Conservation (phyloP, 2,888 invertebrate species). For the Eucera pruinosa region DNA sequence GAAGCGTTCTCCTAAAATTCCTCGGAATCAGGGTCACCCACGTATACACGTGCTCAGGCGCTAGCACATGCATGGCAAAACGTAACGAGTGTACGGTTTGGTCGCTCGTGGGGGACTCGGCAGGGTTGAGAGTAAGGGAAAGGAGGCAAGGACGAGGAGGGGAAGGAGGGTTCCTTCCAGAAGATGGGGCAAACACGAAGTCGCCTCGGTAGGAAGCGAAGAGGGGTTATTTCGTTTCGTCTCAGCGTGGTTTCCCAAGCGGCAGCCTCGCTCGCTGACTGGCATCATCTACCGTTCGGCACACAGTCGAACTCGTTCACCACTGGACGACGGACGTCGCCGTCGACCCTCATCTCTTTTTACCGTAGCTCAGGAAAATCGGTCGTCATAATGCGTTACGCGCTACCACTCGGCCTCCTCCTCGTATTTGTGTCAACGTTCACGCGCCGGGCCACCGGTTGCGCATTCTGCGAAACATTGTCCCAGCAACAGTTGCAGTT, state of each 20-base stretch:
- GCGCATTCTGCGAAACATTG: slow-evolving; percentile 66
- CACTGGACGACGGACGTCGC: slow-evolving; percentile 76
- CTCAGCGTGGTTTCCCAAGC: slow-evolving; percentile 69
- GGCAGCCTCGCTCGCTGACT: slow-evolving; percentile 59
- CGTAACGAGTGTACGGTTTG: slow-evolving; percentile 51
- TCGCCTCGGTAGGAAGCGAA: slow-evolving; percentile 66
- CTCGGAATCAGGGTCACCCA: slow-evolving; percentile 51
- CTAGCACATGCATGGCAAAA: slow-evolving; percentile 42
- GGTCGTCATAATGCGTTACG: slow-evolving; percentile 48
- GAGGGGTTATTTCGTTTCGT: slow-evolving; percentile 73
- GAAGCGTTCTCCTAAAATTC: slow-evolving; percentile 32
- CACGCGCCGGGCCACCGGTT: slow-evolving; percentile 56
- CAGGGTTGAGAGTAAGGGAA: slow-evolving; percentile 44
- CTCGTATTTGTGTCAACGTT: slow-evolving; percentile 58
- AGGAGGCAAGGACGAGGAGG: slow-evolving; percentile 38
- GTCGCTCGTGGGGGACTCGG: slow-evolving; percentile 48
- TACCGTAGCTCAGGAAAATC: slow-evolving; percentile 24
- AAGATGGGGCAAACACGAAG: slow-evolving; percentile 67
- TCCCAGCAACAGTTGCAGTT: slow-evolving; percentile 55
- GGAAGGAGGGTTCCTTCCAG: slow-evolving; percentile 63
- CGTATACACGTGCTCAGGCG: slow-evolving; percentile 19
- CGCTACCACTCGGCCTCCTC: slow-evolving; percentile 42
- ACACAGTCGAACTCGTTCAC: slow-evolving; percentile 79
- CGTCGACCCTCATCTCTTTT: slow-evolving; percentile 43
- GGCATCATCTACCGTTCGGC: slow-evolving; percentile 68